Evolutionary conservation across 2,888 invertebrate species (phyloP).

Genomic region (Blera fallax): DNA sequence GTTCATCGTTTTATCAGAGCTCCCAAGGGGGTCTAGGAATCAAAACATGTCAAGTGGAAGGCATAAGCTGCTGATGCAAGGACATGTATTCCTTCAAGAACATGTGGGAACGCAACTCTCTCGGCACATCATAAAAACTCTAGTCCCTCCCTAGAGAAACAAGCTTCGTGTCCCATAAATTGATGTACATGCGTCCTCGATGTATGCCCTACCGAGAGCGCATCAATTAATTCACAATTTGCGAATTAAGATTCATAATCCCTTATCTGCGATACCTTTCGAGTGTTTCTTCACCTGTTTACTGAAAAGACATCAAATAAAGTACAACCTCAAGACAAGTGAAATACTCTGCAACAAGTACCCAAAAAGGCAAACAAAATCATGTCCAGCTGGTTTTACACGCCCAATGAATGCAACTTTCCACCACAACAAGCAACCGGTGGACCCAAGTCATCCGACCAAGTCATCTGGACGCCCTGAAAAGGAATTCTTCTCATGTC

Average conservation of each 20-base stretch:
- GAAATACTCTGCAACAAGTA: constrained; percentile 36
- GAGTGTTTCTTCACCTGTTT: constrained; percentile 40
- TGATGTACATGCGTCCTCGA: not conserved
- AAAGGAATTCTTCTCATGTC: constrained; percentile 57
- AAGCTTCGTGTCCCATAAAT: no score
- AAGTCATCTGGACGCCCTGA: constrained; percentile 60
- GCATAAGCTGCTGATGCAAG: no score
- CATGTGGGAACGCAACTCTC: no score
- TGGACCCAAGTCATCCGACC: constrained; percentile 14
- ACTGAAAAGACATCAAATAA: constrained; percentile 17
- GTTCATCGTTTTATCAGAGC: no score
- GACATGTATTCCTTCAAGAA: no score
- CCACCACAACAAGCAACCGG: not conserved
- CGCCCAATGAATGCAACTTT: constrained; percentile 46
- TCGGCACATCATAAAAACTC: no score
- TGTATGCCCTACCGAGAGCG: not conserved
- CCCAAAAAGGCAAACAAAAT: constrained; percentile 51
- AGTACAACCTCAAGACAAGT: constrained; percentile 44
- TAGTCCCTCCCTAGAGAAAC: no score
- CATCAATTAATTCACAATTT: not conserved
- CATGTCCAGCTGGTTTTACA: constrained; percentile 69
- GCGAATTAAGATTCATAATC: constrained; percentile 35
- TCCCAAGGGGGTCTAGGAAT: no score
- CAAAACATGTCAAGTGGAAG: no score
- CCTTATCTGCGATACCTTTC: not conserved